A percentile compares a stretch with the other conserved stretches of the same genome.
These are phyloP conservation scores for Limnothrissa miodon DNA, from an alignment of 2,113 vertebrate species.

Conservation along the genomic window DNA sequence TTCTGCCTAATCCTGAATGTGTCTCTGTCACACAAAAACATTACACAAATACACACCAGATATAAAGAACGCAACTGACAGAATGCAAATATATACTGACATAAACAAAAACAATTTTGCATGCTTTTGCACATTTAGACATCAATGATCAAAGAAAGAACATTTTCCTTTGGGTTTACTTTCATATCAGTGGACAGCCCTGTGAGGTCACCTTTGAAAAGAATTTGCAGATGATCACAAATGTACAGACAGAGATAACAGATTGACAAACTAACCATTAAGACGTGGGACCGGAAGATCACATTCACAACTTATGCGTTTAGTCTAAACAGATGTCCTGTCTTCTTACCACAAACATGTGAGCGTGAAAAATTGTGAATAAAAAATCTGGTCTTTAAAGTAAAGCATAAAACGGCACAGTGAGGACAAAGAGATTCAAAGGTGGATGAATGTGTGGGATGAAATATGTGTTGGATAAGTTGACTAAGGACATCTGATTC, in stretches of 20 bases:
- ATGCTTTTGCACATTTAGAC: conserved; percentile 76
- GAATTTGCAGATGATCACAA: background rate
- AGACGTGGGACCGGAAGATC: background rate
- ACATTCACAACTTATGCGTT: background rate
- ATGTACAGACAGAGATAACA: background rate
- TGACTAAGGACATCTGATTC: background rate
- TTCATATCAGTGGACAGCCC: background rate
- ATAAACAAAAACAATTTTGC: conserved; percentile 78
- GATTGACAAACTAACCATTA: background rate
- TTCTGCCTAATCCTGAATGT: conserved; percentile 62
- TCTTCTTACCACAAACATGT: background rate
- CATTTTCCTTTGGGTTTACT: background rate
- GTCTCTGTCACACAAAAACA: conserved; percentile 35
- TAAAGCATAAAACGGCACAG: too few relatives aligned
- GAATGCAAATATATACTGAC: conserved; percentile 76
- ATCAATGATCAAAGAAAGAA: conserved; percentile 60
- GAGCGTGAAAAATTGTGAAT: background rate
- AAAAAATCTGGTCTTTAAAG: too few relatives aligned
- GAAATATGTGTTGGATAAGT: too few relatives aligned
- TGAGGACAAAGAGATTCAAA: background rate
- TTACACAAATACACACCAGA: conserved; percentile 57
- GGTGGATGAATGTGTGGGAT: too few relatives aligned
- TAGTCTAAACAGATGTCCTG: background rate
- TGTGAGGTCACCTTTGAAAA: background rate
- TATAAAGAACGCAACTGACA: conserved; percentile 58